These are phyloP conservation scores for Tretioscincus oriximinensis DNA, from an alignment of 2,113 vertebrate genomes.

Conservation along the genomic window DNA sequence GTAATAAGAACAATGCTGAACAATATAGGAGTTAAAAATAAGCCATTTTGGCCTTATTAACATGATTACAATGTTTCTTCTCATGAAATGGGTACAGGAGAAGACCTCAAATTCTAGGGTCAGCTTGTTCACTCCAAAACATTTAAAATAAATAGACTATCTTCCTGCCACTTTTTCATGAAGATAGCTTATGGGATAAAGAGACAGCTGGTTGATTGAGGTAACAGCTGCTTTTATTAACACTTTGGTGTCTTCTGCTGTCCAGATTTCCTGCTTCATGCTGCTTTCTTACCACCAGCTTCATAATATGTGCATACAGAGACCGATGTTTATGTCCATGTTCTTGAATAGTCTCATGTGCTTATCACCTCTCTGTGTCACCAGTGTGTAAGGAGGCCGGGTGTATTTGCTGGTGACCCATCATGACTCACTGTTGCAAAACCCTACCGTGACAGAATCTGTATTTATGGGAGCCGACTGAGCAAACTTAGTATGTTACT, in stretches of 20 bases:
- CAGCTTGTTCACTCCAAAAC: no score
- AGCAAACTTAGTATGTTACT: slow-evolving; percentile 36
- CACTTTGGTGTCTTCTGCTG: background rate
- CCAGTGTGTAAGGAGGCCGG: slow-evolving; percentile 9
- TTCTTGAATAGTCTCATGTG: background rate
- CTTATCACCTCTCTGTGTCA: background rate
- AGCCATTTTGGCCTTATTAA: background rate
- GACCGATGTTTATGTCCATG: accelerated
- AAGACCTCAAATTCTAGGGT: background rate
- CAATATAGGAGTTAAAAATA: background rate
- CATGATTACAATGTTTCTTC: background rate
- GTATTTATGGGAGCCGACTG: slow-evolving; percentile 28
- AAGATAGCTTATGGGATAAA: background rate
- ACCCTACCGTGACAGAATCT: slow-evolving; percentile 31
- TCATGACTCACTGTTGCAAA: slow-evolving; percentile 44
- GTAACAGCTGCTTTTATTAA: background rate
- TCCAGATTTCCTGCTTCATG: background rate
- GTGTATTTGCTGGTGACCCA: slow-evolving; percentile 35
- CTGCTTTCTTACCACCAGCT: background rate
- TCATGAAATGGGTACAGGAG: background rate
- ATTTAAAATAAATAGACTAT: background rate
- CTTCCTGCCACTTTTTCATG: background rate
- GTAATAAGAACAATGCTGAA: background rate
- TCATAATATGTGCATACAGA: background rate
- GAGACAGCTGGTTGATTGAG: background rate